phyloP scores from a whole-genome alignment of 1,140 invertebrate species.

The Brachystomella parvula region DNA sequence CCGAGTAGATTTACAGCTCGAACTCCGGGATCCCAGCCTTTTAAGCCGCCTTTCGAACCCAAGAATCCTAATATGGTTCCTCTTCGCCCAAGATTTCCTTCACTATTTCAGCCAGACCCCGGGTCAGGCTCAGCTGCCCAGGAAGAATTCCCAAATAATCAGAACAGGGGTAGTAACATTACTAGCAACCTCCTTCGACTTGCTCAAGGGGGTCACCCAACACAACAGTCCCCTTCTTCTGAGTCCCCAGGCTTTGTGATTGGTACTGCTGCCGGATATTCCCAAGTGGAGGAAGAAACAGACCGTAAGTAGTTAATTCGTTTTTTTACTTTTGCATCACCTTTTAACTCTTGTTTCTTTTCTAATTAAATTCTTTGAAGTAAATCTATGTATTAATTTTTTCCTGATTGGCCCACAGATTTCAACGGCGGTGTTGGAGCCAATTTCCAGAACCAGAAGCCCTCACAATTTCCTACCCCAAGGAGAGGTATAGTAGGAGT shows the following conservation, averaged over 20 bases:
- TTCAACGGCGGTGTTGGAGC: background rate
- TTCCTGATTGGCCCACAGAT: background rate
- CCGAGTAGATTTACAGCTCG: no score
- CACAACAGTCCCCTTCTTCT: background rate
- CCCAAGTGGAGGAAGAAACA: background rate
- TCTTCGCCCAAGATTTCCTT: no score
- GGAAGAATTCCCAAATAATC: no score
- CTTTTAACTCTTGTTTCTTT: no score
- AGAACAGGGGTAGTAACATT: no score
- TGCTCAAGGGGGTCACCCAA: background rate
- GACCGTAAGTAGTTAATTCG: background rate
- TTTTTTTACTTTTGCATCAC: no score
- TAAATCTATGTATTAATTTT: background rate
- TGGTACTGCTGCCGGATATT: background rate
- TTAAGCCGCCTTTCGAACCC: no score
- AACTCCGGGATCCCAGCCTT: no score
- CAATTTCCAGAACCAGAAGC: background rate
- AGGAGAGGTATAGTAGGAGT: background rate
- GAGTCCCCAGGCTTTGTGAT: no score
- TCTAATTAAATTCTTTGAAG: background rate
- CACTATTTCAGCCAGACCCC: background rate
- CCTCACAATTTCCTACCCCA: background rate
- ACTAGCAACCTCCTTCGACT: conserved; percentile 1
- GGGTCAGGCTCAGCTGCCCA: background rate
- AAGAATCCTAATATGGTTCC: no score